phyloP scores from a whole-genome alignment of 2,113 vertebrate genomes.

The Capreolus pygargus region DNA sequence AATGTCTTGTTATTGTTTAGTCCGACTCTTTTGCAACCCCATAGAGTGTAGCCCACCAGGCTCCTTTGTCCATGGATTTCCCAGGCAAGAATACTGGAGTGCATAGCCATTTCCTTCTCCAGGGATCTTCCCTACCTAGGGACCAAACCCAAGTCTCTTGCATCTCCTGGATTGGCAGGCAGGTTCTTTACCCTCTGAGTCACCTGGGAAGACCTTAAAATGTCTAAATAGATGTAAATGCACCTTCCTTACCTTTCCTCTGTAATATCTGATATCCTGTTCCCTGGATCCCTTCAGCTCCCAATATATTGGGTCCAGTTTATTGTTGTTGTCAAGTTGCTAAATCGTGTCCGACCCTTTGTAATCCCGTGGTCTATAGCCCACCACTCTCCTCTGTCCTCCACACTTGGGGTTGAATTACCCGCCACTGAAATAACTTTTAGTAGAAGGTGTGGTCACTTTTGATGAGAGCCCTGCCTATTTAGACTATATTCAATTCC shows the following conservation, averaged over 20 bases:
- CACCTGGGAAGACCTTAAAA: neutral
- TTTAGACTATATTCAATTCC: neutral
- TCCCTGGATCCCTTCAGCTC: neutral
- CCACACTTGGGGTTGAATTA: neutral
- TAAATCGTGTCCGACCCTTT: neutral
- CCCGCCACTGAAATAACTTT: neutral
- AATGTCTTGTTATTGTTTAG: neutral
- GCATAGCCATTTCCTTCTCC: neutral
- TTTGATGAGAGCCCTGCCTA: neutral
- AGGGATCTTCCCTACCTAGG: neutral
- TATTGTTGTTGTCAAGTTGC: neutral
- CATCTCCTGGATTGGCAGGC: neutral
- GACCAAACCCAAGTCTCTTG: neutral
- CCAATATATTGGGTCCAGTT: neutral
- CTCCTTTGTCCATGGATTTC: neutral
- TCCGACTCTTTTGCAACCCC: neutral
- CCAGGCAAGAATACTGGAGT: neutral
- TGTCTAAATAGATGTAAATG: neutral
- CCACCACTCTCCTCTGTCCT: neutral
- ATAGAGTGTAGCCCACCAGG: neutral
- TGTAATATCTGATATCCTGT: neutral
- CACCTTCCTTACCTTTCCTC: neutral
- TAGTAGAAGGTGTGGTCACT: neutral
- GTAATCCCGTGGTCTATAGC: neutral
- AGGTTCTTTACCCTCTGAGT: neutral